Evolutionary conservation across 2,888 invertebrate species (phyloP), one percentile per base, ranked within the genome.

Genomic region (Lycia hirtaria): DNA sequence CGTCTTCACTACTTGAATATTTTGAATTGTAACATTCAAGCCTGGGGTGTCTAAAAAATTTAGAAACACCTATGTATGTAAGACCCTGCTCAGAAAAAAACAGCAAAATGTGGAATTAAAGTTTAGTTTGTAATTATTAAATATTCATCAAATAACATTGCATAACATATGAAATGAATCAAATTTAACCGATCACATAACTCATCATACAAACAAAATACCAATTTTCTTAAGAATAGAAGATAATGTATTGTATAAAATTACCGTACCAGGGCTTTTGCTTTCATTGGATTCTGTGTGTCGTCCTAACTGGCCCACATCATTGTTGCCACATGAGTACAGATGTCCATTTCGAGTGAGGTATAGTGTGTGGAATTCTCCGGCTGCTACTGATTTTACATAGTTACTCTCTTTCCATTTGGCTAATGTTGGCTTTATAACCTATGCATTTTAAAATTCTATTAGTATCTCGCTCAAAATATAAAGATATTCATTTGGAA

Each of bases 321-420:
- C 98, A 92, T 99, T 99, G 78, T 94, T 96, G 1, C 99, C 99
- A 92, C 98, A 98, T 1, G 98, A 96, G 85, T 95, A 98, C 4
- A 98, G 92, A 72, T 95, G 93, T 7, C 98, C 98, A 77, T 94
- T 94, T 56, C 92, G 89, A 0, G 96, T 95, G 0, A 98, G 89
- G 64, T 98, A 93, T 10, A 98, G 80, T 0, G 97, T 96, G 81
- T 98, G 98, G 67, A 95, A 95, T 71, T 95, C 94, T 17, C 98
- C 98, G 72, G 98, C 96, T 4, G 96, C 94, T 41, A 94, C 92
- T 51, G 92, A 83, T 41, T 84, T 78, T 1, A 95, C 85, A 63
- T 88, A 85, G 51, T 84, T 85, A 50, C 94, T 93, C 60, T 92
- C 92, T 62, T 88, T 87, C 95, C 95, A 95, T 73, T 93, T 92